Evolutionary conservation across 2,888 invertebrate species (phyloP), one percentile per base, ranked within the genome.

Genomic region (Lasiommata megera): DNA sequence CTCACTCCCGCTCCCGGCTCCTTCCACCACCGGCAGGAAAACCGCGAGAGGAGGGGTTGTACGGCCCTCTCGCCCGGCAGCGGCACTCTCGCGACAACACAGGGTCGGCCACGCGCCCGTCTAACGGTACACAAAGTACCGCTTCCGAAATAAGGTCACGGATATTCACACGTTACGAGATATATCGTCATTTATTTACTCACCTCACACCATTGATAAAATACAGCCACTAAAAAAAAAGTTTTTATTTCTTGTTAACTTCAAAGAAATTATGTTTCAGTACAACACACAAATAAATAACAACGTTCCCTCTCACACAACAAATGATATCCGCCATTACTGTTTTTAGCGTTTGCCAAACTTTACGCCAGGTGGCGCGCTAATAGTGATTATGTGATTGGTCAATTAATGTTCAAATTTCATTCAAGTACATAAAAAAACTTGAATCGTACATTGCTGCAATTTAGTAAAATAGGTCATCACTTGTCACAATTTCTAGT

Each of bases 1-100:
- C 84, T 87, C 84, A 87, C 88, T 87, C 86, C 89, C 89, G 88
- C 87, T 88, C 89, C 88, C 88, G 84, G 77, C 88, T 83, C 84
- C 79, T 85, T 85, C 89, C 88, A 84, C 88, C 85, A 84, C 85
- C 75, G 80, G 72, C 80, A 84, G 83, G 85, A 75, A 84, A 83
- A 80, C 76, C 68, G 83, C 79, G 82, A 87, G 89, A 88, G 88
- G 89, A 86, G 88, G 86, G 87, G 87, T 87, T 76, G 84, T 71
- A 74, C 78, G 76, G 80, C 77, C 79, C 79, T 79, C 80, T 80
- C 81, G 72, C 77, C 74, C 73, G 71, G 46, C 46, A 11, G 29
- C 46, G 46, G 72, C 74, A 81, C 83, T 82, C 82, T 80, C 83
- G 76, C 72, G 71, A 71, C 67, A 71, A 58, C 63, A 65, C 67